Base-by-base conservation (phyloP, 2,888 invertebrate genomes). In the Heliconius hortense region DNA sequence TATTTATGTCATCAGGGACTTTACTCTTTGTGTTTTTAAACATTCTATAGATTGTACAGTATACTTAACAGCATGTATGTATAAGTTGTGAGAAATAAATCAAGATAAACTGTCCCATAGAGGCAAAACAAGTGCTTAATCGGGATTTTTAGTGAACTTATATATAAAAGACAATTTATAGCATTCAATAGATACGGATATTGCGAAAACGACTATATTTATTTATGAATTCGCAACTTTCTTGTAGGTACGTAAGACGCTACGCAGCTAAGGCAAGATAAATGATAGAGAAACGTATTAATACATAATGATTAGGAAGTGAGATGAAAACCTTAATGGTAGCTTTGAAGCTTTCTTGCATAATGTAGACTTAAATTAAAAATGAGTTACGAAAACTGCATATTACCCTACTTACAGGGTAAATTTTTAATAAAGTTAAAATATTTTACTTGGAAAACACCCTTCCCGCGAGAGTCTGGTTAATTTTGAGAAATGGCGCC, bases 401-500 rank as follows among this genome's bases (percentile, higher is more conserved):
- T 70, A 39, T 59, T 59, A 35, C 43, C 48, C 67, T 31, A 39
- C 48, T 62, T 62, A 62, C 15, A 39, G 15, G 39, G 53, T 75
- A 59, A 63, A 75, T 75, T 75, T 70, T 75, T 59, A 75, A 71
- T 71, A 70, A 35, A 48, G 56, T 35, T 56, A n/a, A 64, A 69
- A 63, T 75, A 70, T 70, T 64, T 69, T 70, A 62, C 64, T 63
- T 39, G 63, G 21, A 60, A 74, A 68, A 28, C 56, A 66, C 35
- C 59, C 24, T 62, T 28, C 53, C 11, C 24, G 7, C 15, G 66
- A 24, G 72, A 66, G 39, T 26, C 24, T 71, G 15, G 72, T 76
- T 74, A 74, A 72, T 72, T 78, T 74, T 78, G 72, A 76, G 74
- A 31, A 72, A 76, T 72, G 56, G 10, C 68, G 53, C 64, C 69